These are phyloP conservation scores for Tetramorium parvispinum DNA, from an alignment of 1,140 invertebrate genomes.

Conservation along the genomic window DNA sequence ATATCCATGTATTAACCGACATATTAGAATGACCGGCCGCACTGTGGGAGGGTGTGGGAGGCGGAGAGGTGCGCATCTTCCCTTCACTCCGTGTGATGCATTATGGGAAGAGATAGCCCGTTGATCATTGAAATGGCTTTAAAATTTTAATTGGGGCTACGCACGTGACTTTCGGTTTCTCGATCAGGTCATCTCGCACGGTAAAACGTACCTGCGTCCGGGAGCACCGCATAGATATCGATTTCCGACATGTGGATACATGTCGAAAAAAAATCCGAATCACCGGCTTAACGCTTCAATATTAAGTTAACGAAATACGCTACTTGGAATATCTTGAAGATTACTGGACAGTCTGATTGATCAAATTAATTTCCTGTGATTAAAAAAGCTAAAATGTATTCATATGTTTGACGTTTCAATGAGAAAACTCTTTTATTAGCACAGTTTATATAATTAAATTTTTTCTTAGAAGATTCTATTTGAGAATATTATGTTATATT, in stretches of 20 bases:
- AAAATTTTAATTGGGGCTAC: slow-evolving; percentile 81
- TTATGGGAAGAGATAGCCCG: slow-evolving; percentile 65
- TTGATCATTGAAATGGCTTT: slow-evolving; percentile 75
- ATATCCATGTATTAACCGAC: slow-evolving; percentile 72
- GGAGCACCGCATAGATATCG: slow-evolving; percentile 12
- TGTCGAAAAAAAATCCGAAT: slow-evolving; percentile 1
- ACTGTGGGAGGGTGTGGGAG: slow-evolving; percentile 72
- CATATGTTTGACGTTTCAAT: not conserved
- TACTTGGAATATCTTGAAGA: not conserved
- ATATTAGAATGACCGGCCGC: slow-evolving; percentile 73
- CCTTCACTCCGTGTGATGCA: slow-evolving; percentile 78
- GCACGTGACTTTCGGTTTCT: slow-evolving; percentile 69
- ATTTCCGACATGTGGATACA: not conserved
- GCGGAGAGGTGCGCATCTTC: slow-evolving; percentile 76
- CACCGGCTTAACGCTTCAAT: not conserved
- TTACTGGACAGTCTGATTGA: not conserved
- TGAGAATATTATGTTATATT: not conserved
- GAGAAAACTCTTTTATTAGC: not conserved
- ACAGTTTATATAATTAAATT: not conserved
- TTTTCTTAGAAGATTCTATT: not conserved
- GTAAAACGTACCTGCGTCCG: not conserved
- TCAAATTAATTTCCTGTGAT: not conserved
- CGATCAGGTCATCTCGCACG: slow-evolving; percentile 37
- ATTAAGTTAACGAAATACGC: not conserved
- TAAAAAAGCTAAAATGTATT: not conserved